These are phyloP conservation scores for Netelia virgata DNA, from an alignment of 2,888 invertebrate species.

Conservation along the genomic window DNA sequence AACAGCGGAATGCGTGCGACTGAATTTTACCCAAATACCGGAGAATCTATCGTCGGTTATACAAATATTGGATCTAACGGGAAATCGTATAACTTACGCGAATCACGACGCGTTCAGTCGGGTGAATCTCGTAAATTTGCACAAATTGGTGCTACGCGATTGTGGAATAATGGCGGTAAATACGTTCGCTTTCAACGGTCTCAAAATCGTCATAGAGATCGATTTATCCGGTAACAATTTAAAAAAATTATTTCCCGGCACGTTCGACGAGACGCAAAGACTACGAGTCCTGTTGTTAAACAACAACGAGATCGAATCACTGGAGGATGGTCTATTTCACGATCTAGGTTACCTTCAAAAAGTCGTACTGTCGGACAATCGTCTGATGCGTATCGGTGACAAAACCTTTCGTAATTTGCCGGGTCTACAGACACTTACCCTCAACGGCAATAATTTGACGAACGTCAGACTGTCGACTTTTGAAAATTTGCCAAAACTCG, in stretches of 20 bases:
- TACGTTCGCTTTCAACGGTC: slow-evolving; percentile 90
- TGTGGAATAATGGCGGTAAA: slow-evolving; percentile 91
- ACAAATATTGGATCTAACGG: slow-evolving; percentile 89
- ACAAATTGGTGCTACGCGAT: slow-evolving; percentile 91
- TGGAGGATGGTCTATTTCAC: slow-evolving; percentile 92
- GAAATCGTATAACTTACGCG: slow-evolving; percentile 89
- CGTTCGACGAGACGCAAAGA: slow-evolving; percentile 90
- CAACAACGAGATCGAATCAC: slow-evolving; percentile 90
- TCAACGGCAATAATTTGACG: slow-evolving; percentile 91
- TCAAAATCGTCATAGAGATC: slow-evolving; percentile 92
- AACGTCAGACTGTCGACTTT: slow-evolving; percentile 89
- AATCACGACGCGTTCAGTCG: slow-evolving; percentile 89
- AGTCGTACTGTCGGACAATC: slow-evolving; percentile 92
- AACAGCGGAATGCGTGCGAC: slow-evolving; percentile 91
- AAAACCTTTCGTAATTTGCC: slow-evolving; percentile 91
- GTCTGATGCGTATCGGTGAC: slow-evolving; percentile 89
- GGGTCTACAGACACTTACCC: slow-evolving; percentile 88
- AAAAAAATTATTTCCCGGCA: slow-evolving; percentile 88
- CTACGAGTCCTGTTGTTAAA: slow-evolving; percentile 91
- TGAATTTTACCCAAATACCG: slow-evolving; percentile 90
- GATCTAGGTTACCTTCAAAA: slow-evolving; percentile 91
- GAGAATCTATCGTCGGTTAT: slow-evolving; percentile 89
- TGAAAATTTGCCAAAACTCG: slow-evolving; percentile 88
- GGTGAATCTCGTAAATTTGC: slow-evolving; percentile 91
- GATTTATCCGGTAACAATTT: slow-evolving; percentile 92